Evolutionary conservation across 1,140 invertebrate species (phyloP), one percentile per base, ranked within the genome.

Genomic region (Archivesica marissinica): DNA sequence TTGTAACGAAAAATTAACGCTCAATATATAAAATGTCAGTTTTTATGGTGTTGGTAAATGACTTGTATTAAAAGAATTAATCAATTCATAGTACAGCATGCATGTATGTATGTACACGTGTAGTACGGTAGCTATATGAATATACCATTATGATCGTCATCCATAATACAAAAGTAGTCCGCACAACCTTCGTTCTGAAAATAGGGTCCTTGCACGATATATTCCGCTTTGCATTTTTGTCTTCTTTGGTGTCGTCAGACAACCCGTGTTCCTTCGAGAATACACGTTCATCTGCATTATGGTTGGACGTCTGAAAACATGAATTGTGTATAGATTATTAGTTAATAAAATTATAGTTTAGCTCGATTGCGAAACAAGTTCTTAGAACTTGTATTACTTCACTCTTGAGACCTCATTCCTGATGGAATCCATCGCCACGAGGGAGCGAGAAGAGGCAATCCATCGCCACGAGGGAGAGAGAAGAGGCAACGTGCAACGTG

Each of bases 111-210:
- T 47, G 7, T 47, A 9, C 7, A 17, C 44, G 7, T 17, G 7
- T 47, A 17, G 17, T 47, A 7, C 54, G 25, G 7, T n/a, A 68
- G 64, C 35, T 41, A 3, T 11, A 41, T 44, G n/a, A n/a, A 6
- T 44, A 4, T 2, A 76, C 74, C 74, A 76, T 76, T 38, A 35
- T 56, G 9, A 52, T 59, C 13, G 54, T 59, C 23, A 56, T 76
- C 74, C 74, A 76, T 33, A 76, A 76, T 2, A 76, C 20, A 38
- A 76, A 76, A 11, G 59, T 76, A 13, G 74, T 76, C 17, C 59
- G 50, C 4, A 52, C 20, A 44, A 76, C 74, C 30, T 76, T 76
- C 15, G 25, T 41, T 41, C 74, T 76, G n/a, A 76, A 59, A 4
- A 52, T 30, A 35, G 74, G 74, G n/a, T 76, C 59, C 15, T 35